Evolutionary conservation across 2,797 vertebrate species (phyloP), one percentile per base, ranked within the genome.

Genomic region (Acridotheres tristis): DNA sequence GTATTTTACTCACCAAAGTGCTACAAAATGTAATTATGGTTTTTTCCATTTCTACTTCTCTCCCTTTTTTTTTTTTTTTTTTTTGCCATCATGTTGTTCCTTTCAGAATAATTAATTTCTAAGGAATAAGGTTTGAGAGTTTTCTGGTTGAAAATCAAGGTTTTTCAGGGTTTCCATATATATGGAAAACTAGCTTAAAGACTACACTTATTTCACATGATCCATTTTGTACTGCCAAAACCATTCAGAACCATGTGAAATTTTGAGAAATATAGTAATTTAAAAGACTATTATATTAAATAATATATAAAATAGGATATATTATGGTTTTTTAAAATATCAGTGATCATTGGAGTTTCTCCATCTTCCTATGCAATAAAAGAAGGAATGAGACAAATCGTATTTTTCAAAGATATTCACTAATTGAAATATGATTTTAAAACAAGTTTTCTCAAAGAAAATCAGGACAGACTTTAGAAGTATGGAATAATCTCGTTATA

Each of bases 1-100:
- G 66, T 85, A 40, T 88, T 94, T 94, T 85, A 72, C 72, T 89
- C 87, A 66, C 48, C 57, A 48, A 83, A 83, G 32, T 59, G 47
- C 38, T 84, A 66, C 62, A 58, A 89, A 92, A 87, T 40, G 30
- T 55, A 75, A 68, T 91, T 89, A 69, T 83, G 29, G 9, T 4
- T 53, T 78, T 83, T 89, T 53, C 36, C 51, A 76, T 71, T 83
- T 77, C 22, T 77, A 4, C 61, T 91, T 29, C 13, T 40, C 13
- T 40, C 13, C 15, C 15, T 40, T 48, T 58, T n/a, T 54, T 71
- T 42, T 29, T 40, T 40, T 48, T 58, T n/a, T 54, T 71, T 42
- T 43, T 32, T 38, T 40, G 69, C 29, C 50, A 65, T 20, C 5
- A 5, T 69, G 77, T 50, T 75, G 5, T 58, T 93, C 43, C 22